Percentiles rank a stretch among this genome's conserved stretches.
phyloP scores from a whole-genome alignment of 1,140 invertebrate genomes.

The Bombus sylvicola region DNA sequence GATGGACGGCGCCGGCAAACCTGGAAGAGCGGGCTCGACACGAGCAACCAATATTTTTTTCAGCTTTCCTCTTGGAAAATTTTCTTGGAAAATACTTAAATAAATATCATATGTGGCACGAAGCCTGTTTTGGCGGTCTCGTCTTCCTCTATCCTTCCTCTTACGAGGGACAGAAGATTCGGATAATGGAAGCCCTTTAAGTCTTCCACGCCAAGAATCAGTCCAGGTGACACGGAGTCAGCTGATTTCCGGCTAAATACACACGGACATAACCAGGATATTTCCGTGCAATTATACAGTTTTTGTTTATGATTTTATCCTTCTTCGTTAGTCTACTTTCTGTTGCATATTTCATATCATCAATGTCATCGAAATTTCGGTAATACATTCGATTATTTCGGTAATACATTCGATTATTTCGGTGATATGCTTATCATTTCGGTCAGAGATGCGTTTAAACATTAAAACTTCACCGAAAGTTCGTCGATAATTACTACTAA shows the following conservation, averaged over 20 bases:
- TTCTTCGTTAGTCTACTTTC: neutral
- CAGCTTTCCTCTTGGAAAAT: conserved; percentile 72
- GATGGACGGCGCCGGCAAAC: conserved; percentile 72
- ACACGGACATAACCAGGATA: conserved; percentile 4
- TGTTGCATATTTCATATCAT: neutral
- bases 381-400: neutral
- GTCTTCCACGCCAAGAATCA: conserved; percentile 78
- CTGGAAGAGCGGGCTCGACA: conserved; percentile 77
- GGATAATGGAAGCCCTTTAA: conserved; percentile 51
- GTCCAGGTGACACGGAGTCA: conserved; percentile 83
- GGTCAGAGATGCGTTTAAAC: neutral
- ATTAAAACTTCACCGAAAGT: conserved; percentile 39
- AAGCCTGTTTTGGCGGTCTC: conserved; percentile 64
- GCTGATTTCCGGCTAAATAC: conserved; percentile 74
- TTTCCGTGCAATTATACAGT: neutral
- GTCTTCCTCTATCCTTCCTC: conserved; percentile 58
- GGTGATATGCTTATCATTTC: neutral
- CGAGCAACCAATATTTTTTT: conserved; percentile 81
- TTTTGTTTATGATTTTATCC: too few relatives aligned
- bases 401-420: neutral
- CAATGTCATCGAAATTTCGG: conserved; percentile 56
- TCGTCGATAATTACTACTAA: conserved; percentile 61
- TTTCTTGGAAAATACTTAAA: conserved; percentile 70
- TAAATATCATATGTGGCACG: conserved; percentile 74
- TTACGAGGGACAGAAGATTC: conserved; percentile 41